phyloP scores from a whole-genome alignment of 2,888 invertebrate genomes.

The Elgonia sp. region DNA sequence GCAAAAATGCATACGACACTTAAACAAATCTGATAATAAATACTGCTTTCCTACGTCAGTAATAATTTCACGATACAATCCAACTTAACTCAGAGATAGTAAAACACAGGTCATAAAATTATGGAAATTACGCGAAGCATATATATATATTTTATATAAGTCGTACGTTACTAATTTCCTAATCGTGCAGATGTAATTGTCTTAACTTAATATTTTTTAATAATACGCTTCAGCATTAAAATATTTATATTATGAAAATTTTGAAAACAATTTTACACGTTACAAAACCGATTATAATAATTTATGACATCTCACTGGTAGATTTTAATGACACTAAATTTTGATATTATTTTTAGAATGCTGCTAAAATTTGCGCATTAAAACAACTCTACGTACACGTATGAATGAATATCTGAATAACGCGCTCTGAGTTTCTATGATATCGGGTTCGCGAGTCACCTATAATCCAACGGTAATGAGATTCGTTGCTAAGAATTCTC shows the following conservation, averaged over 20 bases:
- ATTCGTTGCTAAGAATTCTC: slow-evolving; percentile 56
- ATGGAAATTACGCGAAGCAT: slow-evolving; percentile 47
- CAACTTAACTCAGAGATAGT: slow-evolving; percentile 48
- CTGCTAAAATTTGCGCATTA: too few relatives aligned
- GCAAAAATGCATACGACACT: slow-evolving; percentile 23
- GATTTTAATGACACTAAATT: too few relatives aligned
- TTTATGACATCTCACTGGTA: too few relatives aligned
- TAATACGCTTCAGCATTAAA: too few relatives aligned
- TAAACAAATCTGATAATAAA: slow-evolving; percentile 57
- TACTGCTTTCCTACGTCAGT: slow-evolving; percentile 46
- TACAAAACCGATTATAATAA: too few relatives aligned
- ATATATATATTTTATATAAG: slow-evolving; percentile 23
- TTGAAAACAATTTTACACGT: too few relatives aligned
- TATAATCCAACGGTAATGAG: slow-evolving; percentile 61
- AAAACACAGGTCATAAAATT: slow-evolving; percentile 53
- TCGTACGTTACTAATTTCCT: slow-evolving; percentile 21
- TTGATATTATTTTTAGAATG: too few relatives aligned
- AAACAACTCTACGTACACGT: too few relatives aligned
- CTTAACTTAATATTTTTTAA: not conserved
- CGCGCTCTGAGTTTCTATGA: slow-evolving; percentile 27
- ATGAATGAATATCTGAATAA: slow-evolving; percentile 54
- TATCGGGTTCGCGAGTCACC: slow-evolving; percentile 32
- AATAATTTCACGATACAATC: slow-evolving; percentile 59
- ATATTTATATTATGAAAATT: too few relatives aligned
- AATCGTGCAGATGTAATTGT: slow-evolving; percentile 37